Evolutionary conservation across 2,797 vertebrate genomes (phyloP).

Genomic region (Enteromius argenteus): DNA sequence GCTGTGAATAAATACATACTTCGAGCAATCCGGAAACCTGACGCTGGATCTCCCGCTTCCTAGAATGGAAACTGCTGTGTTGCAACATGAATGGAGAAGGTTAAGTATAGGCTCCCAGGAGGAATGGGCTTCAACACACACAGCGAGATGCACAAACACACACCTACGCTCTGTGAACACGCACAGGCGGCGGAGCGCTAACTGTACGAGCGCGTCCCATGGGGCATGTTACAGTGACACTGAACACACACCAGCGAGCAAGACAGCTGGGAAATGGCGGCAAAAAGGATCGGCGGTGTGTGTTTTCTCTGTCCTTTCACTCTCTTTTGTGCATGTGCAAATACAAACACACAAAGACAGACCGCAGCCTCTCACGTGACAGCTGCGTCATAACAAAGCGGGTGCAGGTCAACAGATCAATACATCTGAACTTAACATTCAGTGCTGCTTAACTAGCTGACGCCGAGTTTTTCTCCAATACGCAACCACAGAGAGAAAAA

Average conservation of each 20-base stretch:
- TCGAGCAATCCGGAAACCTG: constrained; percentile 39
- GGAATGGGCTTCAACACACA: constrained; percentile 7
- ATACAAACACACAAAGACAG: constrained; percentile 40
- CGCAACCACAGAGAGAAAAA: neutral
- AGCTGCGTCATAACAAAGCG: constrained; percentile 31
- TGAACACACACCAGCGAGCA: constrained; percentile 44
- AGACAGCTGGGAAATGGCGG: constrained; percentile 66
- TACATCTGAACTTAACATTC: constrained; percentile 8
- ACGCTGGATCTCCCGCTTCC: constrained; percentile 31
- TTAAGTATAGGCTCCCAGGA: constrained; percentile 27
- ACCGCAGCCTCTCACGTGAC: constrained; percentile 27
- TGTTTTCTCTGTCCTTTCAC: constrained; percentile 43
- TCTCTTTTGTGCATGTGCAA: constrained; percentile 42
- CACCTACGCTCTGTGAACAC: neutral
- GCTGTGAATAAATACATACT: neutral
- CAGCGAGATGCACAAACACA: constrained; percentile 21
- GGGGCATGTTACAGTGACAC: constrained; percentile 59
- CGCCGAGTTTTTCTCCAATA: neutral
- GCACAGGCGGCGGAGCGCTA: neutral
- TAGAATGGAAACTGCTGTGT: constrained; percentile 38
- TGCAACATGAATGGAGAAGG: constrained; percentile 30
- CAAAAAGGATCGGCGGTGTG: constrained; percentile 47
- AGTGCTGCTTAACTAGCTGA: constrained; percentile 6
- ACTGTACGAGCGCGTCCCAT: constrained; percentile 37
- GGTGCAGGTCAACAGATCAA: constrained; percentile 31